Evolutionary conservation across 1,140 invertebrate species (phyloP), one percentile per base, ranked within the genome.

Genomic region (Drosophila bocki): DNA sequence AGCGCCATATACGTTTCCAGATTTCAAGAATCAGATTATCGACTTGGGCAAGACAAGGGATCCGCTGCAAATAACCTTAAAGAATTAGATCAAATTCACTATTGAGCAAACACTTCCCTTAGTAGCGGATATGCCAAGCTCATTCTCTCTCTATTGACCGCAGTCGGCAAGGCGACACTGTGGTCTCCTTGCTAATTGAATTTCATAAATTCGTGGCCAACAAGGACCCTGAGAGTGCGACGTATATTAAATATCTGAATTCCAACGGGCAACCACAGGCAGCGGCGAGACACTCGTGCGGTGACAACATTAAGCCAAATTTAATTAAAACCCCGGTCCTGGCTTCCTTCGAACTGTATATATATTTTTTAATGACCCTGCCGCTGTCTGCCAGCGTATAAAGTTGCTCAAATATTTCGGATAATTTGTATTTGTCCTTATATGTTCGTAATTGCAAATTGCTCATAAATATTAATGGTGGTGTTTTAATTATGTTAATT

Each of bases 191-290:
- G 92, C 94, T 99, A 69, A 97, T 98, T 83, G 98, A 99, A 94
- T 95, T 99, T 70, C 97, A 99, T 93, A 98, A 98, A 47, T 99
- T 99, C 94, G 99, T 97, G 97, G 96, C 96, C 0, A 98, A 99
- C 92, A 98, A 99, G 94, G 98, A 98, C 93, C 94, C 98, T 69
- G 98, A 99, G 63, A 93, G 93, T 78, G 71, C 65, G 41, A 78
- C 82, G 54, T 79, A 88, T 79, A 75, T 72, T 80, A 88, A 88
- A 91, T 82, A 77, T 60, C 39, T 26, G 33, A 47, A 78, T 71
- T 63, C 58, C 75, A 44, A 19, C 22, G n/a, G 3, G 15, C 17
- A 42, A 7, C 15, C 37, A 12, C 60, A 53, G 58, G 9, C 60
- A 53, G 58, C 37, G 29, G 29, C 39, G 53, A 26, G 33, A 64